These are phyloP conservation scores for Adelognathus sp. DNA, from an alignment of 2,888 invertebrate species.

Conservation along the genomic window DNA sequence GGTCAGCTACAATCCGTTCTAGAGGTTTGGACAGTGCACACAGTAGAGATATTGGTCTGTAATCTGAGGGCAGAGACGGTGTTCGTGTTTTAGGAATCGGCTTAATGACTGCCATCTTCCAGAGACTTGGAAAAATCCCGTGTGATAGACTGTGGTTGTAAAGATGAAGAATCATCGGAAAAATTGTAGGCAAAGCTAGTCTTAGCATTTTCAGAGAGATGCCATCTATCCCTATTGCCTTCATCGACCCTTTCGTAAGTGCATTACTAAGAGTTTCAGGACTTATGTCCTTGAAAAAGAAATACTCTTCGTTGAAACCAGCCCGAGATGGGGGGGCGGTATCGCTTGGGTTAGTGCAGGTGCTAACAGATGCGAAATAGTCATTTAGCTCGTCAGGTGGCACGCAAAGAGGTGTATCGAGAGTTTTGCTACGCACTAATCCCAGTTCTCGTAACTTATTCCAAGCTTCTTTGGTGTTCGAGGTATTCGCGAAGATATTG, in stretches of 20 bases:
- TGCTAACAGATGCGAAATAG: background rate
- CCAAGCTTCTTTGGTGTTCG: background rate
- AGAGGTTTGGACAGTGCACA: background rate
- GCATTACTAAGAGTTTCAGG: background rate
- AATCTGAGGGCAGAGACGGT: background rate
- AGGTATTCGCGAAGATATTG: background rate
- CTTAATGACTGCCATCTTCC: constrained; percentile 3
- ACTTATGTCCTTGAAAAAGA: background rate
- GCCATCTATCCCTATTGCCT: background rate
- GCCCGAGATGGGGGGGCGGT: background rate
- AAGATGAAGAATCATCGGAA: background rate
- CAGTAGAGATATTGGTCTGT: constrained; percentile 1
- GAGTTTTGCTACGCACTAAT: background rate
- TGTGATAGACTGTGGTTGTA: background rate
- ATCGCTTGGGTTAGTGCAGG: background rate
- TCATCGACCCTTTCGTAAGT: no score
- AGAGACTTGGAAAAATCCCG: background rate
- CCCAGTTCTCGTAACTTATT: background rate
- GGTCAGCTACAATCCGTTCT: background rate
- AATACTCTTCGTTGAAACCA: background rate
- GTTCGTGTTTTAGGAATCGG: background rate
- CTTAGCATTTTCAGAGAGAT: background rate
- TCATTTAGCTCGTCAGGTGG: background rate
- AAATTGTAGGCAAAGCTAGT: background rate
- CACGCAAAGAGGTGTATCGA: background rate